Conservation (phyloP, 2,797 vertebrate genomes). For the Pteropus rufus region DNA sequence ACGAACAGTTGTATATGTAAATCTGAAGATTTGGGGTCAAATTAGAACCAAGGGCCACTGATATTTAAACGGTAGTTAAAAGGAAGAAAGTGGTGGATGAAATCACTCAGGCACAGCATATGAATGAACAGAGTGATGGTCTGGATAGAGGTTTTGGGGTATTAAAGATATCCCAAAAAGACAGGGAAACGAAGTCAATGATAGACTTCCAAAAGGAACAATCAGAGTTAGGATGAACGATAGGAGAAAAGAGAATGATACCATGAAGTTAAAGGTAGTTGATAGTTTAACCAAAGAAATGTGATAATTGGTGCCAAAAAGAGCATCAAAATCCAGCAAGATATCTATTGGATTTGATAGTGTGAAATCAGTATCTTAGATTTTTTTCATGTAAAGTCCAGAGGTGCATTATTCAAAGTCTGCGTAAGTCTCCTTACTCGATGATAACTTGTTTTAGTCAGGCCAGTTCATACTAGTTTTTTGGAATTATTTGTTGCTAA, state of each 20-base stretch:
- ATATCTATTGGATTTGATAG: not conserved
- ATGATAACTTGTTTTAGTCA: not conserved
- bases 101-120: not conserved
- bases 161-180: not conserved
- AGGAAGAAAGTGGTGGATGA: not conserved
- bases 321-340: not conserved
- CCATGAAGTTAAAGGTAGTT: not conserved
- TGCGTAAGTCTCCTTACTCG: not conserved
- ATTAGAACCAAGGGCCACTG: not conserved
- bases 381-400: not conserved
- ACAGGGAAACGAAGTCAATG: not conserved
- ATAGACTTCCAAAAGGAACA: not conserved
- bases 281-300: not conserved
- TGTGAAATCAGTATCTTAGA: not conserved
- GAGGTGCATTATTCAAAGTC: not conserved
- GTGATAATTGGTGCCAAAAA: not conserved
- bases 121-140: not conserved
- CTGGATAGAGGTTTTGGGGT: not conserved
- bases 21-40: not conserved
- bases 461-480: not conserved
- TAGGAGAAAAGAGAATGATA: not conserved
- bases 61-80: not conserved
- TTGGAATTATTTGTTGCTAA: not conserved
- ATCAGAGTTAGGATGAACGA: not conserved
- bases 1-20: not conserved